Conservation (phyloP, 2,888 invertebrate species). For the Chalcis sispes region DNA sequence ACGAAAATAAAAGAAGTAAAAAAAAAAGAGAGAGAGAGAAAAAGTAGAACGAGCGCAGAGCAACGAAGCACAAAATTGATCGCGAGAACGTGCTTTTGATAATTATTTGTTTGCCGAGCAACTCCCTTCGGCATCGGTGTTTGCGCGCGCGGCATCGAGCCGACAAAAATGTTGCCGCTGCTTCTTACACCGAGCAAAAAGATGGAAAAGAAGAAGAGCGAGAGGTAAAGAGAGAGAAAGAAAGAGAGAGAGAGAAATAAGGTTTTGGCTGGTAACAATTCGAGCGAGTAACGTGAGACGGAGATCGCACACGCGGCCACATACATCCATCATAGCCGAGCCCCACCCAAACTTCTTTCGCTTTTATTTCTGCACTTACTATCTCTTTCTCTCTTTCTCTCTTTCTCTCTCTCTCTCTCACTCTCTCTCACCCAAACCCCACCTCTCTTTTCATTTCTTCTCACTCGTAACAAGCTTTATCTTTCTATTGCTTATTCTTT, state of each 20-base stretch:
- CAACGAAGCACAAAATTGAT: conserved; percentile 32
- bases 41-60: not conserved
- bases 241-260: not conserved
- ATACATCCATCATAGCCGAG: conserved; percentile 64
- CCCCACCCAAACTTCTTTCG: conserved; percentile 34
- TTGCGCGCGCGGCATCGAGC: too few relatives aligned
- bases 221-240: not conserved
- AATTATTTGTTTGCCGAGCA: conserved; percentile 54
- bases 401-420: not conserved
- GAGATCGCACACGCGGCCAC: conserved; percentile 59
- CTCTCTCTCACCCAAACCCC: not conserved
- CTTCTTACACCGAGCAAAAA: conserved; percentile 14
- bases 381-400: not conserved
- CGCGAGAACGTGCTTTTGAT: conserved; percentile 51
- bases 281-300: conserved; percentile 61
- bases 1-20: not conserved
- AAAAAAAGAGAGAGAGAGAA: conserved; percentile 20
- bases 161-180: conserved; percentile 31
- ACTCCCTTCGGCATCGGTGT: conserved; percentile 34
- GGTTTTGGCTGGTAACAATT: conserved; percentile 59
- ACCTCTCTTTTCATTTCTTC: too few relatives aligned
- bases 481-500: not conserved
- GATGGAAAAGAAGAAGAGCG: not conserved
- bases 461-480: too few relatives aligned
- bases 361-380: too few relatives aligned